Evolutionary conservation across 2,113 vertebrate species (phyloP), one percentile per base, ranked within the genome.

Genomic region (Octodon degus): DNA sequence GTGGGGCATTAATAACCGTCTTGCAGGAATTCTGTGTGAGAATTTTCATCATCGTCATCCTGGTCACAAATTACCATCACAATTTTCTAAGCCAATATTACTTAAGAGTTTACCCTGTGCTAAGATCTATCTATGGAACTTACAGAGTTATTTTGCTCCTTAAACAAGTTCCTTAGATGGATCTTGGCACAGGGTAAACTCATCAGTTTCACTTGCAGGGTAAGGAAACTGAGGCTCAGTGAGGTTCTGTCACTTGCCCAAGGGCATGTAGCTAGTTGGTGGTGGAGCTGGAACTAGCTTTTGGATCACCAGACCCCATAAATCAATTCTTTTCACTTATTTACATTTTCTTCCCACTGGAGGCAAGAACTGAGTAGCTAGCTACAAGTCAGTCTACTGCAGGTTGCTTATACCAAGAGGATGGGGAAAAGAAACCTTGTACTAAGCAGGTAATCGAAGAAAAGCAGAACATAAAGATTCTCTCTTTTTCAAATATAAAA

Each of bases 401-500:
- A 25, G 22, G 14, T 34, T 8, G 7, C 53, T 83, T 81, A 47
- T 30, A 37, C 2, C 22, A 37, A 30, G 80, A 90, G 60, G 50
- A 76, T 34, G 11, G 27, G n/a, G 5, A 74, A 40, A 22, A 80
- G 80, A 91, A 2, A 47, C 8, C 25, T 60, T 80, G 60, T 5
- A 60, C 60, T 85, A 37, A 87, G 40, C 27, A 86, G 86, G 60
- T 76, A 2, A 9, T 47, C 27, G 27, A 58, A 76, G 32, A 94
- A 43, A 85, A 95, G n/a, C 37, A 55, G 40, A 84, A 4, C 40
- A 93, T 87, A 68, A 34, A 63, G 5, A 0, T 0, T 47, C 1
- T 79, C 24, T 87, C 34, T 24, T 84, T 89, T 93, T 74, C 53
- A 92, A 94, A 83, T 65, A 67, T 12, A 16, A 67, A 90, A 67